Evolutionary conservation across 2,113 vertebrate genomes (phyloP), one percentile per base, ranked within the genome.

Genomic region (Amazona vittata): DNA sequence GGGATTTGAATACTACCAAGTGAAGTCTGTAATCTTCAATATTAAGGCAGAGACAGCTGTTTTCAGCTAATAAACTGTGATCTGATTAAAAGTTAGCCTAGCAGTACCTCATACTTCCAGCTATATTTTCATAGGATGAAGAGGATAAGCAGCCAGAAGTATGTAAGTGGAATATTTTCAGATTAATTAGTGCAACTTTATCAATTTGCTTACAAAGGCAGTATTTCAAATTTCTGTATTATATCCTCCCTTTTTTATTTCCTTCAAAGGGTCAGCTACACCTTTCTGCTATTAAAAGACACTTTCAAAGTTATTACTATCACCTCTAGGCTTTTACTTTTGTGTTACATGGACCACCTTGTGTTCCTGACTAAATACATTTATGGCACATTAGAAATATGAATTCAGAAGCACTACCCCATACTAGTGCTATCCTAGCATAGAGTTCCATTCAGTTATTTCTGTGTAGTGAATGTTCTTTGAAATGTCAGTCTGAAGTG

Each of bases 21-120:
- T 43, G 22, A 82, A 87, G 84, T 53, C 87, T 68, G 53, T 92
- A 52, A 64, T 67, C 62, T 79, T 68, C 33, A 80, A 83, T 43
- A 73, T 60, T 83, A 76, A 77, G 85, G 86, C 65, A 82, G 79
- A 90, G 59, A 19, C 63, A 81, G 53, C 57, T 92, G 50, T 88
- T 94, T 90, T 50, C 91, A 94, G 63, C 67, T 76, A 68, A 84
- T 64, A 68, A 84, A 87, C 47, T 68, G 68, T 75, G 75, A 90
- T 65, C 60, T 0, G 4, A 50, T 90, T 78, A 84, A 31, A 50
- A 46, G 24, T 64, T 55, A 82, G 77, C 9, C 2, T 50, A 71
- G 74, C 33, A 78, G 47, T 15, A 68, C 49, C 63, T 55, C 39
- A 33, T 50, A 85, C 57, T 63, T 94, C 29, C 70, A 85, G 75